Evolutionary conservation across 1,140 invertebrate species (phyloP), one percentile per base, ranked within the genome.

Genomic region (Colletes gigas): DNA sequence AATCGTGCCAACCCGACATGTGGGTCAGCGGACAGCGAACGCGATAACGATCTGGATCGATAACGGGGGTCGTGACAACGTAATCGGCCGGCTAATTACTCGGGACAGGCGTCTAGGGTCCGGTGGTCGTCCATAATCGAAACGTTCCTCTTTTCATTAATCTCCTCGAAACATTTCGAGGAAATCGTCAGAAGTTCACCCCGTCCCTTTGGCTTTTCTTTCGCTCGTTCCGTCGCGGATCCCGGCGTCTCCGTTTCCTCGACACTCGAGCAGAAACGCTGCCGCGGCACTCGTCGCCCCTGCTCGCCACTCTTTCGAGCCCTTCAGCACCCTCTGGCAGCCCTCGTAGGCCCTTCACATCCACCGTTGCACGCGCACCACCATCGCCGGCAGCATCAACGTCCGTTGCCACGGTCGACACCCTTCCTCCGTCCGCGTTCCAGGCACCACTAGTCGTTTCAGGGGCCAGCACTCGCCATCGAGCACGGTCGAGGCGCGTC

Each of bases 231-330:
- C 65, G 66, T 52, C 39, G 10, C 12, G 8, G 4, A 0, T 17
- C 21, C 77, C 71, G 17, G 17, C 78, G 41, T 57, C 55, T 76
- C 68, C 71, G 85, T 86, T 86, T 82, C 78, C 67, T 47, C 72
- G 83, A 67, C 77, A 87, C 86, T 88, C 85, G 79, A 87, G 76
- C 74, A 88, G 87, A 90, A 89, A 89, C 84, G 89, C 89, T 88
- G 88, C 82, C 83, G 84, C 86, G 85, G 89, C 88, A 90, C 88
- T 90, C 84, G 86, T 73, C 85, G 78, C 86, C 88, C 88, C 81
- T 59, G 69, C 74, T 67, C 81, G 73, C 79, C 81, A 83, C 83
- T 83, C 85, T 86, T 82, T 87, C 62, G 65, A 87, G 76, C 76
- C 74, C 83, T 82, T 82, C 83, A 83, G 82, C 83, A 84, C 81